phyloP scores from a whole-genome alignment of 2,888 invertebrate species.

The Agrotis exclamationis region DNA sequence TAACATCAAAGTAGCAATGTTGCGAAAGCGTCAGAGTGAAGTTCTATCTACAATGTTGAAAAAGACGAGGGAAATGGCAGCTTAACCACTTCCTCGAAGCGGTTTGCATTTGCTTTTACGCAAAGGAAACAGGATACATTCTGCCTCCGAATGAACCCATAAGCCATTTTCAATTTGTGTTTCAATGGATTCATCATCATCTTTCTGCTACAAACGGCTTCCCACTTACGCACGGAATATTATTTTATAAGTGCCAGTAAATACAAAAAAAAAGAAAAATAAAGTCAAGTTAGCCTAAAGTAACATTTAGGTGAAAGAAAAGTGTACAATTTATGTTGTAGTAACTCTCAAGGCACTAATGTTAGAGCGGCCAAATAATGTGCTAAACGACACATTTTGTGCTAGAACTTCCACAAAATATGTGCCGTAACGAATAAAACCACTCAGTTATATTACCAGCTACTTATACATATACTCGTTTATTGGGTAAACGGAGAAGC shows the following conservation, averaged over 20 bases:
- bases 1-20: neutral
- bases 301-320: conserved; percentile 12
- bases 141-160: conserved; percentile 15
- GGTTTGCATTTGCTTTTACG: conserved; percentile 24
- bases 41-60: conserved; percentile 18
- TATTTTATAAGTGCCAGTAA: neutral
- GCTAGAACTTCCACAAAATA: conserved; percentile 41
- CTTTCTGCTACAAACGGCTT: neutral
- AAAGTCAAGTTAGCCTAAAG: neutral
- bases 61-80: conserved; percentile 26
- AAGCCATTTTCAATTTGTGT: conserved; percentile 33
- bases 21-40: neutral
- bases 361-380: conserved; percentile 34
- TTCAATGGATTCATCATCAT: conserved; percentile 1
- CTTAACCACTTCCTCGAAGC: conserved; percentile 7
- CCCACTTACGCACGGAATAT: neutral
- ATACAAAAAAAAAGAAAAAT: conserved; percentile 1
- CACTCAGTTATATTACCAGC: conserved; percentile 12
- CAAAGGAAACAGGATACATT: conserved; percentile 34
- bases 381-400: conserved; percentile 32
- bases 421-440: conserved; percentile 39
- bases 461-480: conserved; percentile 14
- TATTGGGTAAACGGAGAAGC: conserved; percentile 7
- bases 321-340: conserved; percentile 28
- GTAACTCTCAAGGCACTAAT: conserved; percentile 30